A percentile compares a stretch with the other conserved stretches of the same genome.
Evolutionary conservation across 1,140 invertebrate genomes (phyloP).

Genomic region (Saxidomus purpurata): DNA sequence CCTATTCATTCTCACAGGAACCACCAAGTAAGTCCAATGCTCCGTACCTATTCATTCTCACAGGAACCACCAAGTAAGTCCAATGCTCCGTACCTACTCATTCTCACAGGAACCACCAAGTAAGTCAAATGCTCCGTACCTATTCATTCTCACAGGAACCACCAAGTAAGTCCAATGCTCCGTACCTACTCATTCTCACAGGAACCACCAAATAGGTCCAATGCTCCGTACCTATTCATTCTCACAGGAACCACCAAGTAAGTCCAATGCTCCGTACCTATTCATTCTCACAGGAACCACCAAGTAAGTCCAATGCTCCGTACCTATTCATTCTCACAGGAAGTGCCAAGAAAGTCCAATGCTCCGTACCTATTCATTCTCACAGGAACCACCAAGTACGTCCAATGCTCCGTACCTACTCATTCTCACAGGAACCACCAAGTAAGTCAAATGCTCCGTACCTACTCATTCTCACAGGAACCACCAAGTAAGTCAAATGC

Average conservation of each 20-base stretch:
- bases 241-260: constrained; percentile 49
- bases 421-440: constrained; percentile 40
- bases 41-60: constrained; percentile 45
- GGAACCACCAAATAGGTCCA: constrained; percentile 41
- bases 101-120: constrained; percentile 46
- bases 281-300: constrained; percentile 45
- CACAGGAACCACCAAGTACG: constrained; percentile 49
- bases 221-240: constrained; percentile 47
- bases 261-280: constrained; percentile 36
- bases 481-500: constrained; percentile 43
- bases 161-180: constrained; percentile 46
- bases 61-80: constrained; percentile 53
- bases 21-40: constrained; percentile 44
- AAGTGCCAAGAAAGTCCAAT: constrained; percentile 37
- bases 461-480: constrained; percentile 43
- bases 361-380: constrained; percentile 51
- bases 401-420: constrained; percentile 37
- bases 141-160: constrained; percentile 42
- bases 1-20: constrained; percentile 46
- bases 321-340: constrained; percentile 54
- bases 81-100: constrained; percentile 36
- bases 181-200: constrained; percentile 46
- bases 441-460: constrained; percentile 47
- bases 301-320: constrained; percentile 43
- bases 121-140: constrained; percentile 42